phyloP scores from a whole-genome alignment of 2,113 vertebrate genomes.

The Tupaia tana region DNA sequence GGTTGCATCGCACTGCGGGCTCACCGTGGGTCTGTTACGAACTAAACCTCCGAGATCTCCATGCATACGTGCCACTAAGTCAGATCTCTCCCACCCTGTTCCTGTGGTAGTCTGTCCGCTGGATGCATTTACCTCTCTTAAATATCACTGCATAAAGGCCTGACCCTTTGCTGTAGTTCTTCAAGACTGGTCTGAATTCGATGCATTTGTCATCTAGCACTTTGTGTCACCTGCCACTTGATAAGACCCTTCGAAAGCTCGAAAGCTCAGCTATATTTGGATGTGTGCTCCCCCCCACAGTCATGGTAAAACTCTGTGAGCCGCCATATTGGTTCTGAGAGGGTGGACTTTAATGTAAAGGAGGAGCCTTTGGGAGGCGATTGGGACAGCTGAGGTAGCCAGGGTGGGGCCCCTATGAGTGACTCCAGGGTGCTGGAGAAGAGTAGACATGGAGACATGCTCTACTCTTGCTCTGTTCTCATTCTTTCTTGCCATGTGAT shows the following conservation, averaged over 20 bases:
- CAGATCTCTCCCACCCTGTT: neutral
- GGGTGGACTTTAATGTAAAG: too few species aligned
- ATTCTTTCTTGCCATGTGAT: too few species aligned
- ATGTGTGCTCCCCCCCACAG: too few species aligned
- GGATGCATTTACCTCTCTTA: neutral
- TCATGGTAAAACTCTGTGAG: too few species aligned
- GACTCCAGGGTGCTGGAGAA: too few species aligned
- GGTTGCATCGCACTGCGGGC: neutral
- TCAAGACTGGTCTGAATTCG: slow-evolving; percentile 51
- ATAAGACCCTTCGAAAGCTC: neutral
- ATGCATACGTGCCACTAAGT: neutral
- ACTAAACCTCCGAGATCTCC: neutral
- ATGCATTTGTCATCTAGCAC: slow-evolving; percentile 42
- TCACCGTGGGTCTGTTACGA: neutral
- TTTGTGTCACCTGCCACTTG: neutral
- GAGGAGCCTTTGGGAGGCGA: too few species aligned
- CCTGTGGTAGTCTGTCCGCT: neutral
- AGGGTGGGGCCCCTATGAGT: too few species aligned
- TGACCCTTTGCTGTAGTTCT: neutral
- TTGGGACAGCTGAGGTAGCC: too few species aligned
- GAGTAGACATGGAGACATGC: too few species aligned
- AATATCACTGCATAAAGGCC: neutral
- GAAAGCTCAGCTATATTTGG: neutral
- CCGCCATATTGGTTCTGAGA: too few species aligned
- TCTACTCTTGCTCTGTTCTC: too few species aligned